Evolutionary conservation across 2,888 invertebrate genomes (phyloP), one percentile per base, ranked within the genome.

Genomic region (Perizoma flavofasciatum): DNA sequence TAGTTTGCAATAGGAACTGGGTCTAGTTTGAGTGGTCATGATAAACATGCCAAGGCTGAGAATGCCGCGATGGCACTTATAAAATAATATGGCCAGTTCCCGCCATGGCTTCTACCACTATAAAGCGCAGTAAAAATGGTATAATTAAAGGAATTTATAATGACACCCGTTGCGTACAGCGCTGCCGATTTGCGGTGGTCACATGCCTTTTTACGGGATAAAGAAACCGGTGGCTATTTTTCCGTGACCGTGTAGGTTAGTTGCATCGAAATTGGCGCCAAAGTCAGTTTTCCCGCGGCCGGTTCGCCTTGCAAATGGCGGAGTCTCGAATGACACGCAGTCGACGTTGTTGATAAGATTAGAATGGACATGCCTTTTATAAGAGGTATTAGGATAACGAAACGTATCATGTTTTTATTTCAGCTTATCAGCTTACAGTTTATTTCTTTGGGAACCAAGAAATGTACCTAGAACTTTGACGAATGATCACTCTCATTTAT

Each of bases 231-330:
- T 59, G 62, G 58, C 61, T 75, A 69, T 78, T 73, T 68, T 71
- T 74, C 78, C 74, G 74, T 71, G 81, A 82, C 75, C 77, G 81
- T 68, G 75, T 73, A 47, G 79, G 81, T 77, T 77, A 72, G 79
- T 67, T 78, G 81, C 81, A 79, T 85, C 83, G 82, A 89, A 89
- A 89, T 89, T 87, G 88, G 89, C 90, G 89, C 89, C 89, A 86
- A 89, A 89, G 89, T 89, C 82, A 85, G 89, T 89, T 89, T 88
- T 86, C 89, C 86, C 88, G 89, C 81, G 86, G 81, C 86, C 85
- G 81, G 89, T 85, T 89, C 85, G 89, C 89, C 88, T 91, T 90
- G 89, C 89, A 89, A 83, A 89, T 89, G 89, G 89, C 88, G 83
- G 82, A 77, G 85, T 80, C 82, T 89, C 89, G 79, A 88, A 84